phyloP scores from a whole-genome alignment of 2,113 vertebrate species.

The Xenotilapia longispinis region DNA sequence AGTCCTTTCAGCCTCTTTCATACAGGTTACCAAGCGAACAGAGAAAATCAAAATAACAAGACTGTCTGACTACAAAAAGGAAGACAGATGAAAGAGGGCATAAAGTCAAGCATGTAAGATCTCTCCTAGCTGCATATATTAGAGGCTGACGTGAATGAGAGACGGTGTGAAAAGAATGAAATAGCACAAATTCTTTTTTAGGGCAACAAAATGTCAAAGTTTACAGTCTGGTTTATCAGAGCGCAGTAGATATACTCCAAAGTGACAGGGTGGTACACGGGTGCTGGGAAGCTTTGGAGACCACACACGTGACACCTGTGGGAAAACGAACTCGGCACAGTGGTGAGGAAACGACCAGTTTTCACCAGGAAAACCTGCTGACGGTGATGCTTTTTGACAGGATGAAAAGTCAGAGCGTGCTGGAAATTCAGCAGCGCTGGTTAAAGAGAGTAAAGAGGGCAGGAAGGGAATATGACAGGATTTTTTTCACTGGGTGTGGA shows the following conservation, averaged over 20 bases:
- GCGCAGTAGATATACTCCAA: background rate
- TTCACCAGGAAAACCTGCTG: constrained; percentile 13
- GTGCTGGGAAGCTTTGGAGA: background rate
- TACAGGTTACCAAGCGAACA: background rate
- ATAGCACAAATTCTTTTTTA: background rate
- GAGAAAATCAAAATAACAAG: constrained; percentile 20
- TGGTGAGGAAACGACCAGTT: background rate
- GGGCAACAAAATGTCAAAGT: background rate
- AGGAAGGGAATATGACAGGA: background rate
- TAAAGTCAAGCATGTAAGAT: constrained; percentile 9
- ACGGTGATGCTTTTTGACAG: constrained; percentile 43
- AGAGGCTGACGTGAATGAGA: background rate
- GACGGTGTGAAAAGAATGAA: background rate
- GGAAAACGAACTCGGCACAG: background rate
- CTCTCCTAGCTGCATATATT: background rate
- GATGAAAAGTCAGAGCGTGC: background rate
- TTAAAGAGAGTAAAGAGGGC: background rate
- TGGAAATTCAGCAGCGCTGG: background rate
- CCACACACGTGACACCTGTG: background rate
- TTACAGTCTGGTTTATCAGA: background rate
- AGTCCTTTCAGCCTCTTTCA: background rate
- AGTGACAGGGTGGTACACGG: background rate
- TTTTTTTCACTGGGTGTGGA: background rate
- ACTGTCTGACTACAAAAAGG: background rate
- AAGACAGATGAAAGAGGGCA: background rate